Conservation (phyloP, 2,113 vertebrate species). For the Numenius arquata region DNA sequence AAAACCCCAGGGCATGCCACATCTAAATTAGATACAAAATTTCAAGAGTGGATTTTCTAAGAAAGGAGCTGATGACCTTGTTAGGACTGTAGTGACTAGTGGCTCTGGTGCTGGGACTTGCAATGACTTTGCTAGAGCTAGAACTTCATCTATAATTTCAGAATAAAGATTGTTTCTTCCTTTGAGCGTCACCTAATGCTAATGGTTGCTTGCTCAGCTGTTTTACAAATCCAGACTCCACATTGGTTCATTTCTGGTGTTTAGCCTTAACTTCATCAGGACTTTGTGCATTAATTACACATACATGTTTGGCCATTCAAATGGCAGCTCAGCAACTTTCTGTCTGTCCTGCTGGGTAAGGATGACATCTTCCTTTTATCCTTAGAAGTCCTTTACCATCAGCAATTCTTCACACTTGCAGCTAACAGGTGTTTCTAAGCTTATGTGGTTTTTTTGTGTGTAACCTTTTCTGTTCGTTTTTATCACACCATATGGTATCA, state of each 20-base stretch:
- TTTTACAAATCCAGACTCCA: background rate
- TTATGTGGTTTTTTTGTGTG: background rate
- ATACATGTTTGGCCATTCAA: background rate
- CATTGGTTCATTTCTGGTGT: background rate
- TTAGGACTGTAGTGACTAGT: background rate
- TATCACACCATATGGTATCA: constrained; percentile 53
- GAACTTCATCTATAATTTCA: background rate
- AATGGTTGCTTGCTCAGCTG: background rate
- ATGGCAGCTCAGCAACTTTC: constrained; percentile 10
- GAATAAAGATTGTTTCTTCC: background rate
- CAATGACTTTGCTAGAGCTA: background rate
- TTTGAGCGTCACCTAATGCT: background rate
- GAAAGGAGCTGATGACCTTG: background rate
- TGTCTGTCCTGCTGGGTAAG: background rate
- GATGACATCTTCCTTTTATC: constrained; percentile 18
- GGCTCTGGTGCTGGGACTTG: background rate
- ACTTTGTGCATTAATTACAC: background rate
- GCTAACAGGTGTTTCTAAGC: constrained; percentile 52
- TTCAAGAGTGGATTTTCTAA: background rate
- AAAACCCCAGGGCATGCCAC: background rate
- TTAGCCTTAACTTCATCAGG: background rate
- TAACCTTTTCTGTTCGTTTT: constrained; percentile 61
- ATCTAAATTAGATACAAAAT: background rate
- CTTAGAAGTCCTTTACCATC: constrained; percentile 33
- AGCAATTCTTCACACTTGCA: background rate